Conservation (phyloP, 2,113 vertebrate species). For the Xenopus borealis region DNA sequence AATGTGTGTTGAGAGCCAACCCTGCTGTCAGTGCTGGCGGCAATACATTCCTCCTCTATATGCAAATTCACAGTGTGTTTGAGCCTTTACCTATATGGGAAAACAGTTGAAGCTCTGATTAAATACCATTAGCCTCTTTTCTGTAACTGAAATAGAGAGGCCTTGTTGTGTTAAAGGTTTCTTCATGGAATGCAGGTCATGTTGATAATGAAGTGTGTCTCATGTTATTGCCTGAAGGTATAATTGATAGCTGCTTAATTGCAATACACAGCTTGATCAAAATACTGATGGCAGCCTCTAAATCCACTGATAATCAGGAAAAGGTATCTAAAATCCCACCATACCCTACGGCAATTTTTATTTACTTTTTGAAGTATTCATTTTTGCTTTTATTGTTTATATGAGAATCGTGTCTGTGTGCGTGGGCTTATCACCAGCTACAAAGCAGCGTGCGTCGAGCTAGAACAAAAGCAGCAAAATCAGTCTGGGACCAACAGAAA, state of each 20-base stretch:
- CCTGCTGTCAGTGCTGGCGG: too few relatives aligned
- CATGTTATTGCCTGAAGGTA: slow-evolving; percentile 29
- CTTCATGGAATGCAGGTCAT: slow-evolving; percentile 32
- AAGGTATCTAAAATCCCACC: slow-evolving; percentile 16
- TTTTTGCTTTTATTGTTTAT: slow-evolving; percentile 3
- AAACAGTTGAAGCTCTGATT: slow-evolving; percentile 16
- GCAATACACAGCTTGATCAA: slow-evolving; percentile 31
- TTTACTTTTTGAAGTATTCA: slow-evolving; percentile 11
- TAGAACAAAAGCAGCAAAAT: not conserved
- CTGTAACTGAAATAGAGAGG: slow-evolving; percentile 14
- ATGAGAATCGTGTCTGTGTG: not conserved
- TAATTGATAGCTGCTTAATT: slow-evolving; percentile 33
- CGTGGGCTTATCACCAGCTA: not conserved
- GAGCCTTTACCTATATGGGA: slow-evolving; percentile 16
- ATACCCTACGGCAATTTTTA: not conserved
- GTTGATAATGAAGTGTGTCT: slow-evolving; percentile 40
- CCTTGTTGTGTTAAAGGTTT: slow-evolving; percentile 37
- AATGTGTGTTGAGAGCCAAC: too few relatives aligned
- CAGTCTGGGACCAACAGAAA: not conserved
- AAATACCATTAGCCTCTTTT: slow-evolving; percentile 19
- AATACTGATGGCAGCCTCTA: slow-evolving; percentile 25
- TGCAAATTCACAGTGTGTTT: not conserved
- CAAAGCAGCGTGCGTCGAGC: not conserved
- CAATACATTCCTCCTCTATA: not conserved
- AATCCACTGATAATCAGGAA: slow-evolving; percentile 37